Conservation (phyloP, 2,888 invertebrate species). For the Heteromyza rotundicornis region DNA sequence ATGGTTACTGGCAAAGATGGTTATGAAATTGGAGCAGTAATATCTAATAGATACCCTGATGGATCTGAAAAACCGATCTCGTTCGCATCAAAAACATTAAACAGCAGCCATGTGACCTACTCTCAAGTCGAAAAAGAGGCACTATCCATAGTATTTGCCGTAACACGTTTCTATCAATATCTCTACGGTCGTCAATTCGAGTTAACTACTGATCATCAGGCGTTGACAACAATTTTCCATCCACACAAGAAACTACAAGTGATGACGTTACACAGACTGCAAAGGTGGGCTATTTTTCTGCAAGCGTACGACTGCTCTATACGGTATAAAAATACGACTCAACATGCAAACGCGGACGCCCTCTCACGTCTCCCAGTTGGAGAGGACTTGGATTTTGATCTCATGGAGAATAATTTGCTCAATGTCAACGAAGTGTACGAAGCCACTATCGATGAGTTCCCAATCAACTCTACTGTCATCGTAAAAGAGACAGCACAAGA, state of each 20-base stretch:
- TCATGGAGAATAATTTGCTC: no score
- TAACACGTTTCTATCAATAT: slow-evolving; percentile 25
- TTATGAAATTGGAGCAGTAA: slow-evolving; percentile 26
- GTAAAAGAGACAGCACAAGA: slow-evolving; percentile 19
- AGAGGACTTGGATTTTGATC: no score
- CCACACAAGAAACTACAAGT: slow-evolving; percentile 26
- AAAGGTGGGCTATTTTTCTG: slow-evolving; percentile 24
- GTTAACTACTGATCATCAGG: slow-evolving; percentile 27
- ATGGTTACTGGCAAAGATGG: no score
- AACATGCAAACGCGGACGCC: no score
- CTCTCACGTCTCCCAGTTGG: no score
- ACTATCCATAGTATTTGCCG: slow-evolving; percentile 24
- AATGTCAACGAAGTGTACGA: background rate
- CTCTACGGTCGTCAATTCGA: slow-evolving; percentile 26
- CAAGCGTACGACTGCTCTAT: slow-evolving; percentile 21
- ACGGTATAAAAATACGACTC: slow-evolving; percentile 18
- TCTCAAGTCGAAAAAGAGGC: slow-evolving; percentile 27
- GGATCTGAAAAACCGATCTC: slow-evolving; percentile 24
- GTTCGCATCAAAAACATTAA: slow-evolving; percentile 28
- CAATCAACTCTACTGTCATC: no score
- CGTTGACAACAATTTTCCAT: slow-evolving; percentile 18
- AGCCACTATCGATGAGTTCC: slow-evolving; percentile 8
- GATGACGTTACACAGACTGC: slow-evolving; percentile 25
- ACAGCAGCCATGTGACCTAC: slow-evolving; percentile 21
- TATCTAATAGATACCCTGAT: slow-evolving; percentile 23